A percentile compares a stretch with the other conserved stretches of the same genome.
phyloP scores from a whole-genome alignment of 2,113 vertebrate species.

The Gallinago paraguaiae region DNA sequence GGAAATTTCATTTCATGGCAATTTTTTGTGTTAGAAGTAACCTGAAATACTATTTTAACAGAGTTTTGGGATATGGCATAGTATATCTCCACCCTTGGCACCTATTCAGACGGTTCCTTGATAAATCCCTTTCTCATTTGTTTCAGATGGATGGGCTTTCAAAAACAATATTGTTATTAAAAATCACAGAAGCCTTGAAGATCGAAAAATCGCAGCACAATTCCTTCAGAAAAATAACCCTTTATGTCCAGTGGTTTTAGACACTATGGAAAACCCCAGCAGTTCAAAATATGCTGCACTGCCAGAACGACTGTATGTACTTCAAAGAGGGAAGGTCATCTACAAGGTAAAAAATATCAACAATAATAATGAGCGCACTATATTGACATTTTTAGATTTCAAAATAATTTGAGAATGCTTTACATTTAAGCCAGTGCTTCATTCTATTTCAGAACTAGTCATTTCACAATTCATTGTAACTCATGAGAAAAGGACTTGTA shows the following conservation, averaged over 20 bases:
- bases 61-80: background rate
- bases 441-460: background rate
- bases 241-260: conserved; percentile 88
- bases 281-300: conserved; percentile 83
- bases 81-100: background rate
- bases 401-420: background rate
- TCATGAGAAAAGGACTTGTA: background rate
- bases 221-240: conserved; percentile 80
- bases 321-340: conserved; percentile 83
- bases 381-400: background rate
- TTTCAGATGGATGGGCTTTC: conserved; percentile 90
- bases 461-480: background rate
- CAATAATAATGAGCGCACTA: background rate
- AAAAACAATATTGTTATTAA: conserved; percentile 88
- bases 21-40: background rate
- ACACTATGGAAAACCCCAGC: conserved; percentile 84
- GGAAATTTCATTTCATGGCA: background rate
- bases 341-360: conserved; percentile 81
- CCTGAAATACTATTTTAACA: background rate
- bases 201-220: conserved; percentile 81
- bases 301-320: conserved; percentile 89
- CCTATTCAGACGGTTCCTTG: background rate
- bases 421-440: background rate
- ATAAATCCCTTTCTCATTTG: background rate
- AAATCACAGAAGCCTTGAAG: conserved; percentile 83